Evolutionary conservation across 2,888 invertebrate genomes (phyloP), one percentile per base, ranked within the genome.

Genomic region (Neelides folsomi): DNA sequence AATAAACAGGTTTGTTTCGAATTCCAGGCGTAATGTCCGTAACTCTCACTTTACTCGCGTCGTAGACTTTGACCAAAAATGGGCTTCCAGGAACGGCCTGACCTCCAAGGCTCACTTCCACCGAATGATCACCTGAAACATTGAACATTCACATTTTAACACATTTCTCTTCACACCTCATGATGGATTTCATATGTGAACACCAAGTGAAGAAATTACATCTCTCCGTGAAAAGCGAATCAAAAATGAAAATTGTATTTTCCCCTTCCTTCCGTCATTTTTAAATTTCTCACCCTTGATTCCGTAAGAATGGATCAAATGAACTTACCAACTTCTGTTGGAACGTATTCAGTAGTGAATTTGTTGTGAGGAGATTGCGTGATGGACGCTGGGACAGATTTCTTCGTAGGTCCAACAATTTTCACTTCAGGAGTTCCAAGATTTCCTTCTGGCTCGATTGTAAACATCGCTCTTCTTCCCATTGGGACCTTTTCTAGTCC

Each of bases 31-130:
- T 84, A 62, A 95, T 90, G 66, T 94, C 92, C 0, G 90, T 87
- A 9, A 98, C 89, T 56, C 84, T 83, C n/a, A 97, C 95, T 68
- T 88, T 82, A 59, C 83, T 82, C 0, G 94, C 88, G 67, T 97
- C 94, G 72, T 93, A 98, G 8, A 93, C 94, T 69, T 95, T 94
- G 50, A 93, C 83, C 27, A 90, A 75, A 70, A 95, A 95, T 12
- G 97, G 97, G 68, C 92, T 92, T 45, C 94, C 95, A 87, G 88
- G 0, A 2, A 95, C 86, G 65, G 87, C 86, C 1, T 85, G 83
- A 39, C 82, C 85, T 34, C 70, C 73, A 40, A 77, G 66, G 57
- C 74, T 75, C 54, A 83, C 84, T 74, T 92, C 90, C 44, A 92
- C 86, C 59, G 88, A 88, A 68, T 92, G 90, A 71, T 94, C 94